Conservation (phyloP, 2,797 vertebrate genomes). For the Arnoldichthys spilopterus region DNA sequence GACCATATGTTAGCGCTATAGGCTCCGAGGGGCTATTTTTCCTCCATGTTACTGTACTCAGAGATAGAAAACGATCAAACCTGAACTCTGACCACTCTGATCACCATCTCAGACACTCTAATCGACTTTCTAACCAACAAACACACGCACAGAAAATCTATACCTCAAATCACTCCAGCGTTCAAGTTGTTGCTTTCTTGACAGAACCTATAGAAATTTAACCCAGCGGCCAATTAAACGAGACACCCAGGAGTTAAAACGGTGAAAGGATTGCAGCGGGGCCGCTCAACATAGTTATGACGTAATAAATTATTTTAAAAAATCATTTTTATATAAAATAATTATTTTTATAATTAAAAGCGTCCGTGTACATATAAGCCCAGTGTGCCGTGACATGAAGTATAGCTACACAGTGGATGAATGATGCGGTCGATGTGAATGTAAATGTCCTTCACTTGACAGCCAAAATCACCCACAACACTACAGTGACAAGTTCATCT, state of each 20-base stretch:
- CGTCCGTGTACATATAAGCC: neutral
- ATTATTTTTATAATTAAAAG: neutral
- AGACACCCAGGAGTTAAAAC: neutral
- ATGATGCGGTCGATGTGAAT: neutral
- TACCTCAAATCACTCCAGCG: conserved; percentile 2
- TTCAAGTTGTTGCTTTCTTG: neutral
- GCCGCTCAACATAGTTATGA: neutral
- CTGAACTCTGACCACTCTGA: conserved; percentile 68
- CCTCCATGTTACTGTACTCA: conserved; percentile 27
- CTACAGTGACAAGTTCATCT: neutral
- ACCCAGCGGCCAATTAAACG: neutral
- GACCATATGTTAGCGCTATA: neutral
- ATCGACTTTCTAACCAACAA: conserved; percentile 64
- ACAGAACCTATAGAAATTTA: neutral
- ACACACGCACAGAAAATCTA: conserved; percentile 19
- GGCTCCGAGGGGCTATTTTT: neutral
- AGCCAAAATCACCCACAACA: neutral
- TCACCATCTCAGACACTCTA: conserved; percentile 54
- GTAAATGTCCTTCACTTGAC: neutral
- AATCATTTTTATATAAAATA: neutral
- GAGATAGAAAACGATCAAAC: conserved; percentile 41
- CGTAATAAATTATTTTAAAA: neutral
- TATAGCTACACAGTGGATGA: neutral
- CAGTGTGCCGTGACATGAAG: too few relatives aligned
- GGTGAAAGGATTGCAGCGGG: neutral